These are phyloP conservation scores for Pycnonotus jocosus DNA, from an alignment of 2,113 vertebrate genomes.

Conservation along the genomic window DNA sequence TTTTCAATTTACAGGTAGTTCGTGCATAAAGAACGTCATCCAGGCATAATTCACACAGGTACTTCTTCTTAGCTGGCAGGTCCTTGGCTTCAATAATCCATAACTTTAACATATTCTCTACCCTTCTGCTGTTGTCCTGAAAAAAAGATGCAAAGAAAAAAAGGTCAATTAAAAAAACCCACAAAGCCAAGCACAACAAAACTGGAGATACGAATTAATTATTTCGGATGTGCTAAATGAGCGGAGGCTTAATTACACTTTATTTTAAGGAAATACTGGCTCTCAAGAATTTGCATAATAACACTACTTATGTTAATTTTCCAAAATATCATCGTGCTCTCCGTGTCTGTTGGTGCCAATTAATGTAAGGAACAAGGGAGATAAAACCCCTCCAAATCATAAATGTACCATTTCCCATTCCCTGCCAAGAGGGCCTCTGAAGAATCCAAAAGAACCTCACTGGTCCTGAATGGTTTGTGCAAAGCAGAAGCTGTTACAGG, in stretches of 20 bases:
- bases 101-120: slow-evolving; percentile 91
- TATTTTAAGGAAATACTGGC: slow-evolving; percentile 61
- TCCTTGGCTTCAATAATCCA: slow-evolving; percentile 99
- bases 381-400: slow-evolving; percentile 5
- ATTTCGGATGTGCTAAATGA: slow-evolving; percentile 49
- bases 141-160: neutral
- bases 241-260: slow-evolving; percentile 56
- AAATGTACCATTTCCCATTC: neutral
- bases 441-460: neutral
- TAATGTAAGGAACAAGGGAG: slow-evolving; percentile 35
- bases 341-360: slow-evolving; percentile 37
- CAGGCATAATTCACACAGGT: slow-evolving; percentile 94
- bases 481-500: neutral
- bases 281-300: slow-evolving; percentile 64
- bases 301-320: slow-evolving; percentile 59
- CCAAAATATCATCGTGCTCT: slow-evolving; percentile 38
- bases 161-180: neutral
- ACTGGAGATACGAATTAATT: slow-evolving; percentile 30
- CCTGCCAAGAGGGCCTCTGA: neutral
- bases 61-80: slow-evolving; percentile 95
- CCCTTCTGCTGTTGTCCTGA: slow-evolving; percentile 95
- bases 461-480: neutral
- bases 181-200: slow-evolving; percentile 9
- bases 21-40: slow-evolving; percentile 96
- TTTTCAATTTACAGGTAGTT: slow-evolving; percentile 97